Evolutionary conservation across 92 coral and sea anemone genomes (phyloP).

Genomic region (Zoanthus sociatus): DNA sequence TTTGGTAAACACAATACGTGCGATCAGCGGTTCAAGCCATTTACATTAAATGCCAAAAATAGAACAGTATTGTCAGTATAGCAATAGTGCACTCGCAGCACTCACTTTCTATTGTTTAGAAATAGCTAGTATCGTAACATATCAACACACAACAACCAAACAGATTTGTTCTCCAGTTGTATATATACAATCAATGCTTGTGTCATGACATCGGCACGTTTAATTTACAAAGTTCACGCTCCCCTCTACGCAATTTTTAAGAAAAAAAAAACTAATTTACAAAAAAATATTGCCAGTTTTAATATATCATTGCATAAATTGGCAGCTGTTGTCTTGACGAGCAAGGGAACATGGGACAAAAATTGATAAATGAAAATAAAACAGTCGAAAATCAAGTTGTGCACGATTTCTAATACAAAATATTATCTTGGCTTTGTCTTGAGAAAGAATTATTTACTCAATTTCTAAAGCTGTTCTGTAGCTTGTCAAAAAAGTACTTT

Average conservation of each 20-base stretch:
- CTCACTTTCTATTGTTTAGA: too few relatives aligned
- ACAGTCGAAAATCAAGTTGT: slow-evolving; percentile 12
- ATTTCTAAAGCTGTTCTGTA: background rate
- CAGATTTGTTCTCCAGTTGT: slow-evolving; percentile 12
- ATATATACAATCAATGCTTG: slow-evolving; percentile 33
- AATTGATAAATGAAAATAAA: background rate
- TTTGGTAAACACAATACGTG: too few relatives aligned
- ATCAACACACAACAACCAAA: background rate
- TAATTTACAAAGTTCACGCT: slow-evolving; percentile 17
- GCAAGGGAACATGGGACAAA: background rate
- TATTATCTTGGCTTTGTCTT: background rate
- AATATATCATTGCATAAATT: background rate
- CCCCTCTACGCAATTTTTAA: background rate
- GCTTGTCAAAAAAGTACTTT: background rate
- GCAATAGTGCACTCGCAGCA: too few relatives aligned
- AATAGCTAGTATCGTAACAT: too few relatives aligned
- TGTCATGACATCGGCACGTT: slow-evolving; percentile 19
- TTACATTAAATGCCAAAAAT: too few relatives aligned
- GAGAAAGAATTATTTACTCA: background rate
- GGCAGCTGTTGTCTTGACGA: background rate
- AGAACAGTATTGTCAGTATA: too few relatives aligned
- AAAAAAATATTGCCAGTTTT: background rate
- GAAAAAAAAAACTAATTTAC: background rate
- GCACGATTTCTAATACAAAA: slow-evolving; percentile 26
- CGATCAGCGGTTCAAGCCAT: too few relatives aligned